phyloP scores from a whole-genome alignment of 1,140 invertebrate species.

The Bombus cullumanus region DNA sequence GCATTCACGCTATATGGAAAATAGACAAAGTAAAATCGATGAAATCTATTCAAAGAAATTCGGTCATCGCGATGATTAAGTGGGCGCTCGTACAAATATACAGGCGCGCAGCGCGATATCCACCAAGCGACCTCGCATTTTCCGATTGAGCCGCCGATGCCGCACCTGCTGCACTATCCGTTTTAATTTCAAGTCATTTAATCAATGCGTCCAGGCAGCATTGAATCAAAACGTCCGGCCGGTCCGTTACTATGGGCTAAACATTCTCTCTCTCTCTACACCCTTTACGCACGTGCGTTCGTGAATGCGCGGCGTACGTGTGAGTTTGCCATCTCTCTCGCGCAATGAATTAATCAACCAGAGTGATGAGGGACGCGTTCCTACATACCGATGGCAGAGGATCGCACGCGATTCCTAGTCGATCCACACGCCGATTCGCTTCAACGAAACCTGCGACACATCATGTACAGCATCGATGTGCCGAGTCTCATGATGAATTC shows the following conservation, averaged over 20 bases:
- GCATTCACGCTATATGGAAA: no score
- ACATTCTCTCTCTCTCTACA: conserved; percentile 25
- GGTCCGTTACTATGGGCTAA: conserved; percentile 45
- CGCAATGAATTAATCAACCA: conserved; percentile 70
- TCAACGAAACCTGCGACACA: neutral
- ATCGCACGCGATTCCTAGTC: conserved; percentile 7
- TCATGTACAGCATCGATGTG: no score
- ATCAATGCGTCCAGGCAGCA: conserved; percentile 67
- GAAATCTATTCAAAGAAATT: conserved; percentile 34
- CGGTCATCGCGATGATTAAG: conserved; percentile 17
- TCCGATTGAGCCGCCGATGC: conserved; percentile 14
- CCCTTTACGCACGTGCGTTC: conserved; percentile 7
- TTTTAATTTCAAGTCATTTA: conserved; percentile 73
- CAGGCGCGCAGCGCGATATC: conserved; percentile 10
- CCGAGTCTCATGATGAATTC: neutral
- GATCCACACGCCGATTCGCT: no score
- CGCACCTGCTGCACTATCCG: conserved; percentile 63
- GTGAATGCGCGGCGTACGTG: neutral
- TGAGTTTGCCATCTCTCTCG: neutral
- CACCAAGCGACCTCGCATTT: conserved; percentile 16
- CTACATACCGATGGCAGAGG: conserved; percentile 51
- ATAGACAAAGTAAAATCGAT: no score
- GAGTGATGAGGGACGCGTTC: conserved; percentile 67
- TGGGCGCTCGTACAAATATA: neutral
- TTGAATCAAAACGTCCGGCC: conserved; percentile 69